A percentile compares a stretch with the other conserved stretches of the same genome.
These are phyloP conservation scores for Seriola quinqueradiata DNA, from an alignment of 2,113 vertebrate species.

Conservation along the genomic window DNA sequence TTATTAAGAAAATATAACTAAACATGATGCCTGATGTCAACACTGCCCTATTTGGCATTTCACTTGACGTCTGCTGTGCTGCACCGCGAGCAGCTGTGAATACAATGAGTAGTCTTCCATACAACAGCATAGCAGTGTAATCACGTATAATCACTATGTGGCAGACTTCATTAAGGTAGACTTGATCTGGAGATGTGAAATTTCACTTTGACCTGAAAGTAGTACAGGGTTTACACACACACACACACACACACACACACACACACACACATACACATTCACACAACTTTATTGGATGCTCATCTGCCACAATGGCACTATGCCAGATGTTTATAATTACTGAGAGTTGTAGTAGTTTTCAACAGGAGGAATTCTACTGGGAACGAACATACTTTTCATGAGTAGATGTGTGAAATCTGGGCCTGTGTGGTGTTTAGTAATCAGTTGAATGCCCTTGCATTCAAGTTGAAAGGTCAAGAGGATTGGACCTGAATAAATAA, in stretches of 20 bases:
- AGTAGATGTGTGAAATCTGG: slow-evolving; percentile 7
- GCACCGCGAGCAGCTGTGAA: background rate
- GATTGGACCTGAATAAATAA: slow-evolving; percentile 12
- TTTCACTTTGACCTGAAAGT: slow-evolving; percentile 29
- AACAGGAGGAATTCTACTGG: slow-evolving; percentile 22
- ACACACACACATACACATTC: background rate
- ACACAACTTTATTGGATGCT: slow-evolving; percentile 22
- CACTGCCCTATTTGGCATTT: background rate
- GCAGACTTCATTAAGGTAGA: background rate
- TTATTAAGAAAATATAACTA: background rate
- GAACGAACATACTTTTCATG: background rate
- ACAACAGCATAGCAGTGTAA: background rate
- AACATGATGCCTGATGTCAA: background rate
- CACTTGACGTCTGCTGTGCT: background rate
- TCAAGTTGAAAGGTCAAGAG: slow-evolving; percentile 15
- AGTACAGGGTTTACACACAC: background rate
- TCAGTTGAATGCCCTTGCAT: slow-evolving; percentile 2
- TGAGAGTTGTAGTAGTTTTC: slow-evolving; percentile 34
- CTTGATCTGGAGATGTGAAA: slow-evolving; percentile 34
- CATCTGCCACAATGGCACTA: slow-evolving; percentile 37
- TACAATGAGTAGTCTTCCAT: background rate
- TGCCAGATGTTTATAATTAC: slow-evolving; percentile 45
- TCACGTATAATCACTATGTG: background rate
- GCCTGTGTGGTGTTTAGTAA: background rate
- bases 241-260: slow-evolving; percentile 2